Conservation (phyloP, 2,888 invertebrate genomes). For the Thereva unica region DNA sequence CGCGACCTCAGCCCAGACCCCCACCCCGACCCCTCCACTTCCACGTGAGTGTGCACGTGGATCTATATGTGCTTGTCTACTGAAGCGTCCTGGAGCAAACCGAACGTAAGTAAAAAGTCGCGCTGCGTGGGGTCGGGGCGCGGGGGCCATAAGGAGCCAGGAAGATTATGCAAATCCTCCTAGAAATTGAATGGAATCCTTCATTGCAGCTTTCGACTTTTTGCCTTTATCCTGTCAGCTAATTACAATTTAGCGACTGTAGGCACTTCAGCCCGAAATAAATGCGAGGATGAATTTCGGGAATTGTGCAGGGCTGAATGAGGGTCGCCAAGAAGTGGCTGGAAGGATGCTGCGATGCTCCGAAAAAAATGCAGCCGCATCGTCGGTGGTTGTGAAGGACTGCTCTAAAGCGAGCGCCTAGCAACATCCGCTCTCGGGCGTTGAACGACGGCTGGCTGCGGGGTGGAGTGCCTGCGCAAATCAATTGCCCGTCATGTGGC, state of each 20-base stretch:
- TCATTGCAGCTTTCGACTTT: conserved; percentile 1
- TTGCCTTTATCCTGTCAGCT: conserved; percentile 10
- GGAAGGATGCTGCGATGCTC: too few species aligned
- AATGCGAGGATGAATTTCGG: conserved; percentile 5
- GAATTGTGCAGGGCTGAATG: neutral
- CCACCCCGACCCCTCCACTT: neutral
- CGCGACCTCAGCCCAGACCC: neutral
- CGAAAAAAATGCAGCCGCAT: too few species aligned
- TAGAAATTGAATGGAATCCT: conserved; percentile 30
- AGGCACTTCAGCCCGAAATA: conserved; percentile 2
- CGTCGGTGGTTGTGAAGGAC: too few species aligned
- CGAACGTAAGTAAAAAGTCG: neutral
- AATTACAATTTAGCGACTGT: conserved; percentile 25
- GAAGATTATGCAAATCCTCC: conserved; percentile 29
- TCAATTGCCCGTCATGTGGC: conserved; percentile 11
- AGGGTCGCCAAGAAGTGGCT: too few species aligned
- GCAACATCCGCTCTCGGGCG: too few species aligned
- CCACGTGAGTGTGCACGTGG: conserved; percentile 34
- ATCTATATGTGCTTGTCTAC: conserved; percentile 11
- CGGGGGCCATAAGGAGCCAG: conserved; percentile 10
- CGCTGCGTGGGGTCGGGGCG: neutral
- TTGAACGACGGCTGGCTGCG: too few species aligned
- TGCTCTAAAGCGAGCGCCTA: too few species aligned
- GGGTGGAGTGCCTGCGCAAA: neutral
- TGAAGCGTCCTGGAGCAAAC: neutral